Evolutionary conservation across 2,113 vertebrate genomes (phyloP), one percentile per base, ranked within the genome.

Genomic region (pig (Sus scrofa)): DNA sequence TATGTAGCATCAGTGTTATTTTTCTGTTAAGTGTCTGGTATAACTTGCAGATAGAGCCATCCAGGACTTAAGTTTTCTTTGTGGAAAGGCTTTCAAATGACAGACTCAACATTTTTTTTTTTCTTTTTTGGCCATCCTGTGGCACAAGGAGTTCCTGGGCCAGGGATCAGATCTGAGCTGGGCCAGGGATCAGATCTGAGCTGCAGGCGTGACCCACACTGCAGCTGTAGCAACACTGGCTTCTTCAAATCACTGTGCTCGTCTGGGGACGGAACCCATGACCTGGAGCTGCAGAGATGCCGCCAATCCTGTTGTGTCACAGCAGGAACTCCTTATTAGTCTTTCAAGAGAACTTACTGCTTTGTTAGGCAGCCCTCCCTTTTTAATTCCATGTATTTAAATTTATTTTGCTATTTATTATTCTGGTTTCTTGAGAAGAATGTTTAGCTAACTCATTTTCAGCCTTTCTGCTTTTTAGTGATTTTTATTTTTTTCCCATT

Each of bases 331-430:
- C 4, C 74, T 56, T 89, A 19, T 74, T 34, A 37, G 34, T 54
- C 34, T 77, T 77, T 70, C 52, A n/a, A 90, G 77, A 78, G 30
- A 68, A 68, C 7, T 65, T 20, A 60, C 24, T 81, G 63, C 18
- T 82, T 81, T 92, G 32, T 13, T 73, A 79, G 79, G 44, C 44
- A 44, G 5, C 44, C 44, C 8, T n/a, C n/a, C n/a, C n/a, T n/a
- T n/a, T n/a, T n/a, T n/a, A n/a, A n/a, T 71, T 34, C 37, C 50
- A 75, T 50, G 70, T 68, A 37, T 86, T 67, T 74, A 16, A 62
- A 62, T 34, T 95, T 75, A 89, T 58, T 13, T 93, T 70, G 56
- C 44, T n/a, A n/a, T n/a, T n/a, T 82, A 26, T 86, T 81, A 58
- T 58, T 86, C 18, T 86, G 30, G 60, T 82, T 82, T 71, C 78